Conservation (phyloP, 2,797 vertebrate species). For the Rhynchotus rufescens region DNA sequence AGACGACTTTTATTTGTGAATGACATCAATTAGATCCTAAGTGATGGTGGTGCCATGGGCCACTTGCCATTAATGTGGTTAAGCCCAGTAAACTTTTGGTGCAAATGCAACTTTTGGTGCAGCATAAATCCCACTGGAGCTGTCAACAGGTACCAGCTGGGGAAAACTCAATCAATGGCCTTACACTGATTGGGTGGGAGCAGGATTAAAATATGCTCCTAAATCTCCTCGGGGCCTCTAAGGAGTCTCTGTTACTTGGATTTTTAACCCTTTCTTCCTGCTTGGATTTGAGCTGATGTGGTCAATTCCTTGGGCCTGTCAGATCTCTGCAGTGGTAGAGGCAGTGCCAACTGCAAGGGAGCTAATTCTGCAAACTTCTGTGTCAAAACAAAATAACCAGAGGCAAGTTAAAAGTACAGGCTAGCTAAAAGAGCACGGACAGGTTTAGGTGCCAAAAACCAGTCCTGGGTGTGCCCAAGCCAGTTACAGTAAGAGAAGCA, state of each 20-base stretch:
- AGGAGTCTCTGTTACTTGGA: neutral
- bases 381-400: neutral
- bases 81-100: neutral
- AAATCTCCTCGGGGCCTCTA: neutral
- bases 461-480: neutral
- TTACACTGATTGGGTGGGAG: neutral
- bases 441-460: constrained; percentile 23
- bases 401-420: neutral
- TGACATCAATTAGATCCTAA: neutral
- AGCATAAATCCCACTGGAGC: neutral
- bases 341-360: neutral
- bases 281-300: neutral
- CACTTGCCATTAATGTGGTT: neutral
- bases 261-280: neutral
- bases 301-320: neutral
- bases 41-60: neutral
- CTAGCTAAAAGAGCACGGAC: neutral
- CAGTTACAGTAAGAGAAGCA: neutral
- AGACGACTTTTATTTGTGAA: neutral
- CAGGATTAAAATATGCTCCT: neutral
- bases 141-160: neutral
- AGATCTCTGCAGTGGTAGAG: neutral
- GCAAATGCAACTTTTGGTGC: neutral
- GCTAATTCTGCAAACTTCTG: neutral
- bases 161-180: neutral